phyloP scores from a whole-genome alignment of 23 tunicate species.

The Halocynthia roretzi region DNA sequence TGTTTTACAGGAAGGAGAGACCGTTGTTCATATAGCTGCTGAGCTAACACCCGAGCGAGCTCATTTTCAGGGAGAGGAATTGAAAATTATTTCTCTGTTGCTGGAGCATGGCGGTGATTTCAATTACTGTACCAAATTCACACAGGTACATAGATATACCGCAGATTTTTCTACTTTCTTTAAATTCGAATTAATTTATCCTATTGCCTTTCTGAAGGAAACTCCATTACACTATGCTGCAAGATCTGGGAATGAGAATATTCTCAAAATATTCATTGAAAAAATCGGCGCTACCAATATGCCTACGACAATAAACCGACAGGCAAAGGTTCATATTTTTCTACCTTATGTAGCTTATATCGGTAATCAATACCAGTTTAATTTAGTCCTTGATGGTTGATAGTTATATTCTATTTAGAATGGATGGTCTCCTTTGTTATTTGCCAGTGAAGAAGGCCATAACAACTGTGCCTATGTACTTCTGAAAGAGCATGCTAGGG shows the following conservation, averaged over 20 bases:
- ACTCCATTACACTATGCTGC: constrained; percentile 87
- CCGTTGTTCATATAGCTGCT: constrained; percentile 80
- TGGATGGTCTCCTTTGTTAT: constrained; percentile 87
- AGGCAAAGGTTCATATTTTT: constrained; percentile 55
- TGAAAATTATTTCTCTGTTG: constrained; percentile 36
- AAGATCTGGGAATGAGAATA: constrained; percentile 50
- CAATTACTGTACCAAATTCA: constrained; percentile 68
- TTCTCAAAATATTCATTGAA: constrained; percentile 42
- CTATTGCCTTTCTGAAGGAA: constrained; percentile 35
- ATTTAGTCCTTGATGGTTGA: not conserved
- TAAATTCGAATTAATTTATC: not conserved
- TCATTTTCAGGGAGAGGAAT: constrained; percentile 61
- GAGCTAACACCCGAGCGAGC: constrained; percentile 58
- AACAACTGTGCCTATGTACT: constrained; percentile 52
- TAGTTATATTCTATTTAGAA: constrained; percentile 36
- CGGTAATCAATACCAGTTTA: not conserved
- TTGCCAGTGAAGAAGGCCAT: constrained; percentile 94
- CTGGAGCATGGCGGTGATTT: constrained; percentile 67
- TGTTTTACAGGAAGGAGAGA: constrained; percentile 72
- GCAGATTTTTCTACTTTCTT: not conserved
- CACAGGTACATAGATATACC: constrained; percentile 12
- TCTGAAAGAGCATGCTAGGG: constrained; percentile 67
- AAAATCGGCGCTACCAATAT: constrained; percentile 49
- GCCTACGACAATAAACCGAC: constrained; percentile 68
- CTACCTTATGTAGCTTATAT: not conserved